A percentile compares a stretch with the other conserved stretches of the same genome.
Evolutionary conservation across 2,113 vertebrate genomes (phyloP).

Genomic region (Mirounga angustirostris): DNA sequence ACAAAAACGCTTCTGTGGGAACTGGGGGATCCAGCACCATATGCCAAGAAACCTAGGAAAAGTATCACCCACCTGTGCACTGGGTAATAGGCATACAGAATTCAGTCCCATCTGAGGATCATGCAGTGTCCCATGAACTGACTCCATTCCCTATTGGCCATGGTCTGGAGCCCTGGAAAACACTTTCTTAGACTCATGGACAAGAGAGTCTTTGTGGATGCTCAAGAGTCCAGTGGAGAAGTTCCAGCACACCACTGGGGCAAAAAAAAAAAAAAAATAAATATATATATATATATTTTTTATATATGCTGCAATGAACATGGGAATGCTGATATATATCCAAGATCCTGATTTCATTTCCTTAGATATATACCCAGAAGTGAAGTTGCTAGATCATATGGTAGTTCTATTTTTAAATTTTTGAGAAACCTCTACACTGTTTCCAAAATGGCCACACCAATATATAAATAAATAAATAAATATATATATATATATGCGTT

Average conservation of each 20-base stretch:
- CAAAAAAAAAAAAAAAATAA: neutral
- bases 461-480: too few relatives aligned
- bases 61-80: neutral
- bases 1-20: neutral
- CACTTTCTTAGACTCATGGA: neutral
- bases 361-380: too few relatives aligned
- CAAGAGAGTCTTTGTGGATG: neutral
- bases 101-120: neutral
- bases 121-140: neutral
- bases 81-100: neutral
- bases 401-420: too few relatives aligned
- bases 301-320: too few relatives aligned
- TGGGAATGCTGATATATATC: too few relatives aligned
- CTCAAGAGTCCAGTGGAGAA: neutral
- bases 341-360: too few relatives aligned
- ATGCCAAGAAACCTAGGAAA: neutral
- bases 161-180: neutral
- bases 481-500: neutral
- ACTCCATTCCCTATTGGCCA: neutral
- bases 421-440: too few relatives aligned
- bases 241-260: neutral
- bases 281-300: too few relatives aligned
- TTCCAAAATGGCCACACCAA: too few relatives aligned
- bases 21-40: neutral
- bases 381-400: too few relatives aligned